Percentiles rank a stretch among this genome's conserved stretches.
These are phyloP conservation scores for Pogonophryne albipinna DNA, from an alignment of 2,797 vertebrate species.

Conservation along the genomic window DNA sequence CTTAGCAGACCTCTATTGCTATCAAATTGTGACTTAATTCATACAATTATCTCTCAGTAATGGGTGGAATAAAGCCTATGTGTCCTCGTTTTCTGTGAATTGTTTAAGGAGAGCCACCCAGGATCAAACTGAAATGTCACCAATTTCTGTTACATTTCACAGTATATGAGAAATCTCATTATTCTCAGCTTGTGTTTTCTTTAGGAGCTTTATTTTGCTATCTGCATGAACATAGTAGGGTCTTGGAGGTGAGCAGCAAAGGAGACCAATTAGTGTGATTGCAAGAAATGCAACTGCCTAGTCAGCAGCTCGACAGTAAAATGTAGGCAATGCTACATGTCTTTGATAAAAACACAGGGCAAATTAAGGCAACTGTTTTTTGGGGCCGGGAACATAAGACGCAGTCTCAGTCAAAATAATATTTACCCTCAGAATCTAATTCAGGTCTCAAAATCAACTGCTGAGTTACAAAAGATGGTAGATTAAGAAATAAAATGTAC, in stretches of 20 bases:
- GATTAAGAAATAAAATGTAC: constrained; percentile 2
- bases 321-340: constrained; percentile 61
- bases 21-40: constrained; percentile 78
- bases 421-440: constrained; percentile 31
- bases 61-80: constrained; percentile 69
- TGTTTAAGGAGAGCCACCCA: constrained; percentile 82
- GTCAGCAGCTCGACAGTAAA: constrained; percentile 81
- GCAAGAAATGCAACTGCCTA: constrained; percentile 80
- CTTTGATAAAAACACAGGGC: constrained; percentile 53
- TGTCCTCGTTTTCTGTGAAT: constrained; percentile 79
- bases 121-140: constrained; percentile 89
- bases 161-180: constrained; percentile 86
- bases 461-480: not conserved
- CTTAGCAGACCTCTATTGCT: constrained; percentile 69
- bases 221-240: constrained; percentile 85
- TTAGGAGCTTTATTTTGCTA: constrained; percentile 85
- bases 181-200: constrained; percentile 86
- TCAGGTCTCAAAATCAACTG: constrained; percentile 16
- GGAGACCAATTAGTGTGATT: constrained; percentile 88
- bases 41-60: constrained; percentile 82
- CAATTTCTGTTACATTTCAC: constrained; percentile 86
- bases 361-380: constrained; percentile 65
- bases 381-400: constrained; percentile 38
- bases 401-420: constrained; percentile 16
- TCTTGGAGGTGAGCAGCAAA: constrained; percentile 85